Base-by-base conservation (phyloP, 35 echinoderm and acorn worm species). In the Lytechinus variegatus region DNA sequence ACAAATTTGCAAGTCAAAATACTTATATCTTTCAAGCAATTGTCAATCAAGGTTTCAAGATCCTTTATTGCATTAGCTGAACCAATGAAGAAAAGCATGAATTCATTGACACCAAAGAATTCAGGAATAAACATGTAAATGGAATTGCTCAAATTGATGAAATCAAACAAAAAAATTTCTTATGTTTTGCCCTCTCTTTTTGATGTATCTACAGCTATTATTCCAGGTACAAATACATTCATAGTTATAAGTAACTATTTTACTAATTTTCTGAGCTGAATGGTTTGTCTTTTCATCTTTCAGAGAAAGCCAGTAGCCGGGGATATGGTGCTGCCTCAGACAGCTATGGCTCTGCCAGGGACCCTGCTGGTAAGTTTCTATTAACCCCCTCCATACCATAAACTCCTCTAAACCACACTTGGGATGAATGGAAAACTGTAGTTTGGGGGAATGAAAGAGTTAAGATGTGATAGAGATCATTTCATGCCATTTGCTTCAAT, bases 251-350 rank as follows among this genome's bases (percentile, higher is more conserved):
- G 33, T 2, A 44, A 44, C 33, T 44, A 44, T 44, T 44, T 44
- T 44, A 44, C 33, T 44, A 2, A 44, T 44, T 44, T 44, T 44
- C 33, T 44, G 33, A 2, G 33, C 33, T 44, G 33, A 44, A 44
- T 44, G 33, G 33, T 44, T 44, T 44, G 33, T 44, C 33, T 44
- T 44, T 90, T 54, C 11, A 13, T 11, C 29, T 54, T 9, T 4
- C 88, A 90, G 88, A 90, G 19, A 90, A 90, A 44, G 88, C 88
- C 88, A 90, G 88, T 54, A 44, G 88, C 27, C 88, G 88, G 10
- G 88, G 88, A 44, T 90, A 90, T 28, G 88, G 88, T 52, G 88
- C 88, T 52, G 88, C 28, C 14, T 90, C 88, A 10, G 66, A 79
- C 16, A 79, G 66, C 66, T 90, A 33, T 90, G 88, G 88, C 10